phyloP scores from a whole-genome alignment of 2,888 invertebrate genomes.

The Amblyjoppa proteus region DNA sequence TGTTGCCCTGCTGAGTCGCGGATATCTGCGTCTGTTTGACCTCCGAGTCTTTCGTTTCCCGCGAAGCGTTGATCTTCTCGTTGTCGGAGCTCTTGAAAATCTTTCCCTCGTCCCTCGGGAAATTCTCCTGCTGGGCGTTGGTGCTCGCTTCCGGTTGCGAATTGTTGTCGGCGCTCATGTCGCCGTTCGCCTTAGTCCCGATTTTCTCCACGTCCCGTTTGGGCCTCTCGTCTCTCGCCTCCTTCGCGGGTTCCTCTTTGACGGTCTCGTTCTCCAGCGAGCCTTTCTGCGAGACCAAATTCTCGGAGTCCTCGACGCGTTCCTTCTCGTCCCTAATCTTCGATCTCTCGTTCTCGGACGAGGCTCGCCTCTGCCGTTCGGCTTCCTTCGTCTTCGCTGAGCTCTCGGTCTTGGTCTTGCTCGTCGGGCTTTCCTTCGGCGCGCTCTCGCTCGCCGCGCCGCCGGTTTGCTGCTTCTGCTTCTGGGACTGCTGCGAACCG shows the following conservation, averaged over 20 bases:
- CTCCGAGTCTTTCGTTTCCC: conserved; percentile 56
- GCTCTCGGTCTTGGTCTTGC: conserved; percentile 49
- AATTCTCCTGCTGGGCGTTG: conserved; percentile 62
- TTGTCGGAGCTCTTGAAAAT: conserved; percentile 49
- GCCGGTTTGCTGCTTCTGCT: conserved; percentile 49
- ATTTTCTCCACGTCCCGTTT: conserved; percentile 47
- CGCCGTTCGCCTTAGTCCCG: conserved; percentile 59
- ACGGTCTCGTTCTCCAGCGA: conserved; percentile 26
- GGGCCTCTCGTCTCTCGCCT: conserved; percentile 44
- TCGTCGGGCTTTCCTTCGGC: conserved; percentile 13
- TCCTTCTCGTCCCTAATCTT: conserved; percentile 13
- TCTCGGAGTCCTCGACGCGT: conserved; percentile 42
- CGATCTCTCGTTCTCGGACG: conserved; percentile 34
- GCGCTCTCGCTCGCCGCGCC: conserved; percentile 25
- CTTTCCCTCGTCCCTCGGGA: conserved; percentile 54
- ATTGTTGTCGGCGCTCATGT: conserved; percentile 54
- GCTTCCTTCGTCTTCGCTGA: conserved; percentile 50
- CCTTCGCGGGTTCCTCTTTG: conserved; percentile 32
- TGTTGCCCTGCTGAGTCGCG: conserved; percentile 42
- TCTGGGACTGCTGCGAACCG: conserved; percentile 8
- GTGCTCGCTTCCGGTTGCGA: conserved; percentile 55
- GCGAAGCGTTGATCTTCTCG: conserved; percentile 29
- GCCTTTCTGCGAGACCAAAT: not conserved
- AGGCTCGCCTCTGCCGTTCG: conserved; percentile 58
- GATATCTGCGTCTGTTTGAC: conserved; percentile 20